Evolutionary conservation across 2,113 vertebrate species (phyloP).

Genomic region (Burhinus oedicnemus): DNA sequence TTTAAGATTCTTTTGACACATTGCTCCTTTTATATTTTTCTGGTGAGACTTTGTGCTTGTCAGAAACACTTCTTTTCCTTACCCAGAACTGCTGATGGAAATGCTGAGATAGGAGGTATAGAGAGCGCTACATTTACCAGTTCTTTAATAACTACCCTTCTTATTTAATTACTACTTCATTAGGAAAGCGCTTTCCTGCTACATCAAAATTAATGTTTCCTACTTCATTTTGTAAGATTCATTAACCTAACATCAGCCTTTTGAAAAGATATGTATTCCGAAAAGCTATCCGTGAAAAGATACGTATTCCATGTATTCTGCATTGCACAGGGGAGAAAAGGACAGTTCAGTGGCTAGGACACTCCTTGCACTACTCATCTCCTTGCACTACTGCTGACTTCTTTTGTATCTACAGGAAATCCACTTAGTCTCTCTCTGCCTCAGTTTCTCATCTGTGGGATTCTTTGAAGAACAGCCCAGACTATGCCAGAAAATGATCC

Average conservation of each 20-base stretch:
- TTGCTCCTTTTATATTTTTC: not conserved
- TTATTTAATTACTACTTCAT: slow-evolving; percentile 15
- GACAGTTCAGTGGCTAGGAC: not conserved
- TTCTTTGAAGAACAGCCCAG: not conserved
- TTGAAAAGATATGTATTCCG: not conserved
- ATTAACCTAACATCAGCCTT: not conserved
- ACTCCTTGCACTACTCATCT: not conserved
- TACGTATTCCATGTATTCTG: not conserved
- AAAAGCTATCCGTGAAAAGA: not conserved
- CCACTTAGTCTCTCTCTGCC: not conserved
- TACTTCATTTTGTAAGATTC: not conserved
- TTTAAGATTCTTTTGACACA: not conserved
- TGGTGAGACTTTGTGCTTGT: not conserved
- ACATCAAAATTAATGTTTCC: not conserved
- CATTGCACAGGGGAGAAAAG: not conserved
- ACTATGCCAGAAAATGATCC: not conserved
- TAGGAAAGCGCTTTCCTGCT: not conserved
- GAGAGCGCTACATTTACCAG: not conserved
- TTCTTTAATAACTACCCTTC: not conserved
- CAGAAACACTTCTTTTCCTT: slow-evolving; percentile 11
- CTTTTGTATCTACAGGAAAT: not conserved
- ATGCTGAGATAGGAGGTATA: not conserved
- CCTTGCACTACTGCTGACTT: not conserved
- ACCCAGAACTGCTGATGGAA: not conserved
- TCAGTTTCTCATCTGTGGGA: not conserved